These are phyloP conservation scores for Acrocephalus kingi DNA, from an alignment of 2,113 vertebrate genomes.

Conservation along the genomic window DNA sequence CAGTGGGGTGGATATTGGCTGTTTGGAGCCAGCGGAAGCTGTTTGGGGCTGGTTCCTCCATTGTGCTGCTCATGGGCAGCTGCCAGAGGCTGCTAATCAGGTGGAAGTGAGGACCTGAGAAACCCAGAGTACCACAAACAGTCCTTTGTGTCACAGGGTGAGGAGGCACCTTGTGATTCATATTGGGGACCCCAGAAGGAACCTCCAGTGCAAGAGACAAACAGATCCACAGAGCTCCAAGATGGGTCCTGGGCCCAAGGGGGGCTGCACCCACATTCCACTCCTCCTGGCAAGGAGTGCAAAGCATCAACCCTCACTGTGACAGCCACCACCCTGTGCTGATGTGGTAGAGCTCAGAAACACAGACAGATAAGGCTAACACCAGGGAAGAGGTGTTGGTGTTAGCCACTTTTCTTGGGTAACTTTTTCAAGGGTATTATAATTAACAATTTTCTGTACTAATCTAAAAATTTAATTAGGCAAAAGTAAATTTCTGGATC, in stretches of 20 bases:
- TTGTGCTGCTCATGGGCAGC: neutral
- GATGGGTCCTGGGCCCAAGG: neutral
- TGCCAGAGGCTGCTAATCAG: neutral
- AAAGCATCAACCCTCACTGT: accelerated
- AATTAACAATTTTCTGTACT: neutral
- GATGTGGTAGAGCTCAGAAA: neutral
- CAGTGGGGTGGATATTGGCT: neutral
- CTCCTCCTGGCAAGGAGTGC: neutral
- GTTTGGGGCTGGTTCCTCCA: neutral
- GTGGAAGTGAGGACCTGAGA: neutral
- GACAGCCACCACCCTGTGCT: neutral
- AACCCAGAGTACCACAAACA: accelerated
- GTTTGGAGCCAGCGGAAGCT: neutral
- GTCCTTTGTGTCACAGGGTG: accelerated
- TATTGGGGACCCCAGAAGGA: neutral
- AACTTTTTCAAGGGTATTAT: neutral
- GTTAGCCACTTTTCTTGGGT: neutral
- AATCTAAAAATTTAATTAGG: neutral
- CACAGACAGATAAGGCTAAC: accelerated
- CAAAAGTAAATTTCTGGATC: neutral
- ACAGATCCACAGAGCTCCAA: neutral
- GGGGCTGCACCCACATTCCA: neutral
- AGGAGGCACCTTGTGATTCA: neutral
- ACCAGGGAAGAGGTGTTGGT: neutral
- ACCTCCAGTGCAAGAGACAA: neutral